Base-by-base conservation (phyloP, 2,888 invertebrate species). In the Xestia ashworthii region DNA sequence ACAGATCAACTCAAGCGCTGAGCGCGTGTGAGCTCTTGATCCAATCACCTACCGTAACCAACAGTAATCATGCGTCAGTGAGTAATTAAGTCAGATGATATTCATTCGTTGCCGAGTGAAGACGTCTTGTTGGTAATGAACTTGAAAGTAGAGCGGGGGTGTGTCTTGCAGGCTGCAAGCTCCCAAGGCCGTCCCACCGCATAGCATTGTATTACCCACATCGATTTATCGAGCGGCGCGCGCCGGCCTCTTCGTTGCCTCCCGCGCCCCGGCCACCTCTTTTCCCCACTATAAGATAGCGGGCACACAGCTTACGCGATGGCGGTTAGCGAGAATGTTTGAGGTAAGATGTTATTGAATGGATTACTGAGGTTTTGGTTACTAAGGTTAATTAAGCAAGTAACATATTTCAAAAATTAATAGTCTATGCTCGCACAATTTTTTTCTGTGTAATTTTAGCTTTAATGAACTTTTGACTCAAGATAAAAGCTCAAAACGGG, bases 221-320 rank as follows among this genome's bases (percentile, higher is more conserved):
- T 96, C 96, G 96, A 96, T 96, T 96, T 96, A 96, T 96, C 93
- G 96, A 96, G 91, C 96, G 95, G 95, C 96, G 95, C 96, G 95
- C 96, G 95, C 96, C 95, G 95, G 88, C 94, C 92, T 89, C 92
- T 90, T 90, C 84, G 83, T 82, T 87, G 78, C 91, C 89, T 87
- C 91, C 90, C 91, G 89, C 91, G 83, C 92, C 91, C 91, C 89
- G 77, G 89, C 89, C 91, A 84, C 90, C 92, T 90, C 90, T 91
- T 90, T 90, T 90, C 90, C 89, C 90, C 89, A 89, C 91, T 89
- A 82, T 90, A 89, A 91, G 91, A 88, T 89, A 84, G 89, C 80
- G 76, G 84, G 71, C 86, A 83, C 78, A 78, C 72, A 83, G 83
- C 81, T 85, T 82, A 82, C 69, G 73, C 71, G 80, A 87, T 86